These are phyloP conservation scores for Pseudocheirus occidentalis DNA, from an alignment of 2,797 vertebrate species.

Conservation along the genomic window DNA sequence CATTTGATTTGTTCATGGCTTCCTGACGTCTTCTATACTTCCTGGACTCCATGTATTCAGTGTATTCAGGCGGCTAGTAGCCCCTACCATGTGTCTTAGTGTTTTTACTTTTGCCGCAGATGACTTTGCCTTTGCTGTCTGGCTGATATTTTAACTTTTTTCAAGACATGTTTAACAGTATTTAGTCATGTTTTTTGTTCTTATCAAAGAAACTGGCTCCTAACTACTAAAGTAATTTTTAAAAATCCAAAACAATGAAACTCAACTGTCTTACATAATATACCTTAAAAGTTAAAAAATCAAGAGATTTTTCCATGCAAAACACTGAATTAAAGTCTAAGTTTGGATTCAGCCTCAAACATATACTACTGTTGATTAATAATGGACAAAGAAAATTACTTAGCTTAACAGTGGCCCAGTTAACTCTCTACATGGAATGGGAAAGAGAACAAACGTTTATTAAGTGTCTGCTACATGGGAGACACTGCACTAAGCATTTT, in stretches of 20 bases:
- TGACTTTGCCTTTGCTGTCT: neutral
- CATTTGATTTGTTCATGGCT: neutral
- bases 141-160: conserved; percentile 7
- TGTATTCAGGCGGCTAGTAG: neutral
- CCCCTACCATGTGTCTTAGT: neutral
- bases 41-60: neutral
- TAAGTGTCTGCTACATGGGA: neutral
- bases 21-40: neutral
- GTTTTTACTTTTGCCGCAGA: neutral
- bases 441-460: neutral
- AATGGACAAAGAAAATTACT: neutral
- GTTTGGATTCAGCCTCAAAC: neutral
- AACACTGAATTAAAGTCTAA: neutral
- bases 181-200: neutral
- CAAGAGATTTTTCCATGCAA: neutral
- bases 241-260: neutral
- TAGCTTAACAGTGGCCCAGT: neutral
- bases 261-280: neutral
- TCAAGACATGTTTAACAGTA: neutral
- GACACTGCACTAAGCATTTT: neutral
- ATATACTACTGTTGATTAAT: neutral
- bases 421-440: neutral
- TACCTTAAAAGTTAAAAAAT: neutral
- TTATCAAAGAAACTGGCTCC: neutral
- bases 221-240: neutral